Evolutionary conservation across 2,888 invertebrate species (phyloP).

Genomic region (Pheosia tremula): DNA sequence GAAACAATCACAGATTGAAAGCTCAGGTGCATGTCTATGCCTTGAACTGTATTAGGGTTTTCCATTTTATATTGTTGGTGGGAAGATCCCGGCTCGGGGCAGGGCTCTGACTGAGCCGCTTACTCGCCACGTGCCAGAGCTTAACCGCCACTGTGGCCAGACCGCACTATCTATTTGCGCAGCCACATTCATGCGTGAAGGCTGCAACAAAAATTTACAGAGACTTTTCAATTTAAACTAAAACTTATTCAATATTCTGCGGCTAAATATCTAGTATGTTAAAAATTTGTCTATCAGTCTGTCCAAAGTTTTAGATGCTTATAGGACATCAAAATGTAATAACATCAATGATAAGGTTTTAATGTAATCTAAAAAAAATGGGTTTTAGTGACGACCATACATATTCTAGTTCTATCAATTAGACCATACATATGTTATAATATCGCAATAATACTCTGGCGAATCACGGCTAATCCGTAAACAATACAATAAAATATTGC

Average conservation of each 20-base stretch:
- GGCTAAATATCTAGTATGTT: too few relatives aligned
- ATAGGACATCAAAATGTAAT: too few relatives aligned
- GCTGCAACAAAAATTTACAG: slow-evolving; percentile 40
- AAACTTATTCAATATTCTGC: too few relatives aligned
- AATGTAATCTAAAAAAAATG: background rate
- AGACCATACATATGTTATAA: slow-evolving; percentile 30
- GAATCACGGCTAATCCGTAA: slow-evolving; percentile 29
- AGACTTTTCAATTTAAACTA: background rate
- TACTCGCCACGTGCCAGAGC: slow-evolving; percentile 55
- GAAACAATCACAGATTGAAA: slow-evolving; percentile 1
- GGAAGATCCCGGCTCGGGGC: slow-evolving; percentile 30
- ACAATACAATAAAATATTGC: slow-evolving; percentile 19
- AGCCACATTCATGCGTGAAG: slow-evolving; percentile 53
- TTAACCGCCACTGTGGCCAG: slow-evolving; percentile 47
- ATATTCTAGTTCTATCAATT: too few relatives aligned
- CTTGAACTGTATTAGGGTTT: slow-evolving; percentile 21
- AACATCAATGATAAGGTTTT: too few relatives aligned
- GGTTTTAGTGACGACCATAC: slow-evolving; percentile 29
- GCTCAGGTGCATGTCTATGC: slow-evolving; percentile 23
- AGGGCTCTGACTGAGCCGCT: slow-evolving; percentile 61
- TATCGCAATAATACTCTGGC: slow-evolving; percentile 34
- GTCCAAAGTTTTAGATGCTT: too few relatives aligned
- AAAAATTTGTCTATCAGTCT: too few relatives aligned
- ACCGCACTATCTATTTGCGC: slow-evolving; percentile 67
- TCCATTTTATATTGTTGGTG: slow-evolving; percentile 29